Evolutionary conservation across 1,140 invertebrate species (phyloP).

Genomic region (Drosophila novamexicana): DNA sequence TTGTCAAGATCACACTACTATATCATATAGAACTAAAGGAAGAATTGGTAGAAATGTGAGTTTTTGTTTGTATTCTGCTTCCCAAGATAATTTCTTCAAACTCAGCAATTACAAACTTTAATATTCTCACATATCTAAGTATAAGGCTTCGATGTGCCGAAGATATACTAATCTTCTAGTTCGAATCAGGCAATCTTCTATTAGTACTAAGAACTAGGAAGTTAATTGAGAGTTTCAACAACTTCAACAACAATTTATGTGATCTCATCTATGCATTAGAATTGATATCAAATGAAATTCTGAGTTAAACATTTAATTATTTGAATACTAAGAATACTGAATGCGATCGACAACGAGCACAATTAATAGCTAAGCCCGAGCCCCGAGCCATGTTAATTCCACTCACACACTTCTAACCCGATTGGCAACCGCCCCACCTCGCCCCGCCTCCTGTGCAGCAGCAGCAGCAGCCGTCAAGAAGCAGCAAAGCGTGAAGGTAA

Average conservation of each 20-base stretch:
- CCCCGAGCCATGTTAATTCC: slow-evolving; percentile 7
- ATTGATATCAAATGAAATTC: neutral
- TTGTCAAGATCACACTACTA: too few relatives aligned
- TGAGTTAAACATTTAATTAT: slow-evolving; percentile 14
- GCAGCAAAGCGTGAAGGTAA: slow-evolving; percentile 64
- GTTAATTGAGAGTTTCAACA: too few relatives aligned
- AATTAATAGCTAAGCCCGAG: slow-evolving; percentile 4
- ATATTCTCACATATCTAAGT: too few relatives aligned
- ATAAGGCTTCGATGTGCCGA: too few relatives aligned
- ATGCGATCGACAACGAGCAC: slow-evolving; percentile 31
- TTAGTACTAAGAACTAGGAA: too few relatives aligned
- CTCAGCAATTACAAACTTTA: too few relatives aligned
- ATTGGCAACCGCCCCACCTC: neutral
- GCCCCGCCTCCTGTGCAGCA: neutral
- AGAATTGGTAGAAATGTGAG: too few relatives aligned
- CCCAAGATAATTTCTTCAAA: too few relatives aligned
- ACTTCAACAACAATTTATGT: neutral
- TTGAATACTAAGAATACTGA: slow-evolving; percentile 38
- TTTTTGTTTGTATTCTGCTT: too few relatives aligned
- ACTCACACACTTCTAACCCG: neutral
- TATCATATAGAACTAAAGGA: too few relatives aligned
- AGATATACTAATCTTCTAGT: too few relatives aligned
- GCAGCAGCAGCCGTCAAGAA: slow-evolving; percentile 31
- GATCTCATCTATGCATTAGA: neutral
- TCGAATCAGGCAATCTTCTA: too few relatives aligned